Conservation (phyloP, 2,888 invertebrate genomes). For the Ferdinandea cuprea region DNA sequence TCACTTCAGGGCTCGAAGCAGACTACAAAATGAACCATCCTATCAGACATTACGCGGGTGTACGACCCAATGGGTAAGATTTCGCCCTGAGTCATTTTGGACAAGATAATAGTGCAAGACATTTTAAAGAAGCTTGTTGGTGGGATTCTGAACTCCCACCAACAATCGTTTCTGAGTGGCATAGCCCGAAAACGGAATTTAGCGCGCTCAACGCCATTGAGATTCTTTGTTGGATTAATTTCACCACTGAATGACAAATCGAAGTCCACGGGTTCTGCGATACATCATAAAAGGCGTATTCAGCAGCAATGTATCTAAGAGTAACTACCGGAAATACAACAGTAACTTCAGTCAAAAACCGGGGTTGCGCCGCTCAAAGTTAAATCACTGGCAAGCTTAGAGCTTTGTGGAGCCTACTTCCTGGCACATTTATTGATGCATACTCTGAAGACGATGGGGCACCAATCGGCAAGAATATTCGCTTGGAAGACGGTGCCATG, state of each 20-base stretch:
- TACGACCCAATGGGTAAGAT: too few relatives aligned
- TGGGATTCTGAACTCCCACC: background rate
- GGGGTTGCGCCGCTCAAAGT: too few relatives aligned
- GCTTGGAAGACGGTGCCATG: conserved; percentile 44
- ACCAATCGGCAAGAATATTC: conserved; percentile 9
- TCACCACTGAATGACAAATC: background rate
- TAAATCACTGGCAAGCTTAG: conserved; percentile 17
- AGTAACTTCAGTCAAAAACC: conserved; percentile 18
- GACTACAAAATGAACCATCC: too few relatives aligned
- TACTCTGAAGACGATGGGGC: background rate
- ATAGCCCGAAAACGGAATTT: background rate
- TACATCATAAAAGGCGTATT: background rate
- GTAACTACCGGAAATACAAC: background rate
- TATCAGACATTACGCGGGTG: too few relatives aligned
- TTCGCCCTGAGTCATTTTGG: conserved; percentile 51
- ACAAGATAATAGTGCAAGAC: conserved; percentile 67
- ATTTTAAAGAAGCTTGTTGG: conserved; percentile 58
- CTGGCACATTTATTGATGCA: background rate
- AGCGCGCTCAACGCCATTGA: background rate
- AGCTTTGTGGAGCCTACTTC: background rate
- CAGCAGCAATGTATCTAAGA: background rate
- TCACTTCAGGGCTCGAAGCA: too few relatives aligned
- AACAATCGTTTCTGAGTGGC: background rate
- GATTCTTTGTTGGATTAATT: background rate
- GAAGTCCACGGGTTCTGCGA: background rate